A percentile compares a stretch with the other conserved stretches of the same genome.
Evolutionary conservation across 2,888 invertebrate species (phyloP).

Genomic region (Alloscopus bannaensis): DNA sequence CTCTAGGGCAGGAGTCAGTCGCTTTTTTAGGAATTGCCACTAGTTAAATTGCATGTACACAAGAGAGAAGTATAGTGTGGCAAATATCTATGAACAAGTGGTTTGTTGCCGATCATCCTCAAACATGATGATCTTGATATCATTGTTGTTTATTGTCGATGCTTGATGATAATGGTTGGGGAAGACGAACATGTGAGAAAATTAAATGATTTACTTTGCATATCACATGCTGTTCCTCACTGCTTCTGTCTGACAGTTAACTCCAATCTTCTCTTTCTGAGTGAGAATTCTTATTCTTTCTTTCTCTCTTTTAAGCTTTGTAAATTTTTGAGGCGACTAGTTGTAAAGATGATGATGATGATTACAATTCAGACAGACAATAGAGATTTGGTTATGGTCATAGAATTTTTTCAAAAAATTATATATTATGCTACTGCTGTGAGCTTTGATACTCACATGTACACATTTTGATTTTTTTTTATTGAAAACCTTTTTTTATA

Average conservation of each 20-base stretch:
- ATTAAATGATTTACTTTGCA: slow-evolving; percentile 66
- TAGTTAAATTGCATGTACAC: too few relatives aligned
- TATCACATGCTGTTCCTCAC: slow-evolving; percentile 49
- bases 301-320: neutral
- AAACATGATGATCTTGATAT: slow-evolving; percentile 45
- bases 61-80: slow-evolving; percentile 1
- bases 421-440: slow-evolving; percentile 5
- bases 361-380: slow-evolving; percentile 40
- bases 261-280: neutral
- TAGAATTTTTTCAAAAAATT: slow-evolving; percentile 23
- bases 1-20: slow-evolving; percentile 64
- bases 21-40: slow-evolving; percentile 52
- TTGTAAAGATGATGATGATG: slow-evolving; percentile 11
- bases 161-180: slow-evolving; percentile 47
- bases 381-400: slow-evolving; percentile 56
- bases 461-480: slow-evolving; percentile 23
- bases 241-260: slow-evolving; percentile 43
- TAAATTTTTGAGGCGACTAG: slow-evolving; percentile 11
- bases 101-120: slow-evolving; percentile 18
- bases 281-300: neutral
- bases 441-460: neutral
- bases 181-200: slow-evolving; percentile 60
- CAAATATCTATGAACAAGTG: slow-evolving; percentile 9
- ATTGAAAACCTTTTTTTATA: slow-evolving; percentile 18
- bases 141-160: slow-evolving; percentile 60